A percentile compares a stretch with the other conserved stretches of the same genome.
phyloP scores from a whole-genome alignment of 92 coral and sea anemone genomes.

The Actinernus sp. region DNA sequence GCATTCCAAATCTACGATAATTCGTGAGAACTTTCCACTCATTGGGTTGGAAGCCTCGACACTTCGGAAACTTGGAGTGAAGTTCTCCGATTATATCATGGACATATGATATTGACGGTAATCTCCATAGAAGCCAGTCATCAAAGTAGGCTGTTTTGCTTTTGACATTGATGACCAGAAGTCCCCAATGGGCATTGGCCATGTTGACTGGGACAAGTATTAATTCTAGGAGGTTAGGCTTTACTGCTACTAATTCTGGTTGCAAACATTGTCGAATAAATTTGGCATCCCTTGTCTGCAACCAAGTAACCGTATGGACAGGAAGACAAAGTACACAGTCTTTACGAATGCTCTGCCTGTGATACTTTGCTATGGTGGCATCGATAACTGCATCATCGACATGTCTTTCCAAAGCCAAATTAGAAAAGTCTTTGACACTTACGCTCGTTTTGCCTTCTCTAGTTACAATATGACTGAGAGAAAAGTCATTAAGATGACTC shows the following conservation, averaged over 20 bases:
- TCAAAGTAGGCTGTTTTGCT: slow-evolving; percentile 24
- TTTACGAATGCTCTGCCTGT: neutral
- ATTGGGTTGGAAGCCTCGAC: neutral
- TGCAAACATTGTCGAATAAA: neutral
- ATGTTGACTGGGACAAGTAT: neutral
- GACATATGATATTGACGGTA: slow-evolving; percentile 9
- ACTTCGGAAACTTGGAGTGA: slow-evolving; percentile 3
- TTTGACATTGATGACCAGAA: too few species aligned
- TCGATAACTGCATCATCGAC: slow-evolving; percentile 34
- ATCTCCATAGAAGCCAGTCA: slow-evolving; percentile 17
- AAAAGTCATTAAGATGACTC: neutral
- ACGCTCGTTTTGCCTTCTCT: neutral
- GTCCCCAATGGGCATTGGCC: too few species aligned
- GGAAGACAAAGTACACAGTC: neutral
- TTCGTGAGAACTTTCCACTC: slow-evolving; percentile 5
- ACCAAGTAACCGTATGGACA: slow-evolving; percentile 8
- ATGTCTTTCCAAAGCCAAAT: slow-evolving; percentile 7
- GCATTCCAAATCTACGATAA: slow-evolving; percentile 24
- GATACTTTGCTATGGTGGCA: slow-evolving; percentile 5
- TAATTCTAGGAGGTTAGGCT: neutral
- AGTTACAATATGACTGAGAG: neutral
- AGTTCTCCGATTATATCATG: slow-evolving; percentile 5
- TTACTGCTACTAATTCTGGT: neutral
- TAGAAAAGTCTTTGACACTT: slow-evolving; percentile 1
- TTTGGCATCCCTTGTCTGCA: too few species aligned